A percentile compares a stretch with the other conserved stretches of the same genome.
Evolutionary conservation across 2,888 invertebrate species (phyloP).

Genomic region (Leptinotarsa rubiginosa): DNA sequence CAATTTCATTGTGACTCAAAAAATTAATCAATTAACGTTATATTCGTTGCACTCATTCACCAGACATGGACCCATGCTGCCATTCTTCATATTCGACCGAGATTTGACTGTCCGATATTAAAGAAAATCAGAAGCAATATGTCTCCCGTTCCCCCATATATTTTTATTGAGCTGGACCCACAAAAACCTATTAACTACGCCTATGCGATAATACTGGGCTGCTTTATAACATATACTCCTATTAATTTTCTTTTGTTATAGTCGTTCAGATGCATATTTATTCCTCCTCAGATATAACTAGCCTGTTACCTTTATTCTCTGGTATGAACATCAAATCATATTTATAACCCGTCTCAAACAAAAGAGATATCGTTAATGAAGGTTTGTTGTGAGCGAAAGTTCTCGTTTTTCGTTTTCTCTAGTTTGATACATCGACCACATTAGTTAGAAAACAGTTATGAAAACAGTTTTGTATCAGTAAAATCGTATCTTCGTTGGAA

Average conservation of each 20-base stretch:
- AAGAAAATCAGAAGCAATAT: no score
- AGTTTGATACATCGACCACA: not conserved
- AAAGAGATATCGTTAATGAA: constrained; percentile 14
- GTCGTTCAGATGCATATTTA: constrained; percentile 49
- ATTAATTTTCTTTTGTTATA: constrained; percentile 56
- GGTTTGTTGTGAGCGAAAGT: constrained; percentile 2
- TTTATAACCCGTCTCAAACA: constrained; percentile 28
- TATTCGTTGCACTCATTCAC: no score
- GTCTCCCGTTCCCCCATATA: no score
- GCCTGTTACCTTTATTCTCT: constrained; percentile 4
- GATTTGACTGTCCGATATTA: no score
- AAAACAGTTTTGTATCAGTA: not conserved
- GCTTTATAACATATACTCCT: constrained; percentile 55
- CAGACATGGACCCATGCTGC: no score
- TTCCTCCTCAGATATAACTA: constrained; percentile 29
- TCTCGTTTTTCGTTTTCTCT: not conserved
- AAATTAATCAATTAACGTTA: no score
- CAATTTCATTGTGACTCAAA: no score
- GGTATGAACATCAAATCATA: constrained; percentile 23
- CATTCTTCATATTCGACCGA: no score
- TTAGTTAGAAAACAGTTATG: not conserved
- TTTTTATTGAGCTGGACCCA: no score
- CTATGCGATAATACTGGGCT: not conserved
- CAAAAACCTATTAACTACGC: not conserved
- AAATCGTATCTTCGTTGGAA: no score